Evolutionary conservation across 2,113 vertebrate species (phyloP).

Genomic region (Lampris incognitus): DNA sequence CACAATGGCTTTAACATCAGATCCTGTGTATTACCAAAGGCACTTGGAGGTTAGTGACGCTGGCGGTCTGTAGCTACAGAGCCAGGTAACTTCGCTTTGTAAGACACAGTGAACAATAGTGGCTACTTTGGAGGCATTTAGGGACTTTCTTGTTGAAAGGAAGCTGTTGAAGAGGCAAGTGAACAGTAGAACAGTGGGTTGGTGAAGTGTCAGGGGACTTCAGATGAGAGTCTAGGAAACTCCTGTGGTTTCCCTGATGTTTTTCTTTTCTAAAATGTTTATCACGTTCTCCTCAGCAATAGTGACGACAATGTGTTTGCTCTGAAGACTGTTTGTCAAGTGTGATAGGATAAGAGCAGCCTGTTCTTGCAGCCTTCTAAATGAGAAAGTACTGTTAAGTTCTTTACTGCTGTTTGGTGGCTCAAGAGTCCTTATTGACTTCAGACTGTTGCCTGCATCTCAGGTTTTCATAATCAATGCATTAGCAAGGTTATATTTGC

Average conservation of each 20-base stretch:
- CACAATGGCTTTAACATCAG: too few species aligned
- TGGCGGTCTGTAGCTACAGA: background rate
- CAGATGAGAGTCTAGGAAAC: constrained; percentile 38
- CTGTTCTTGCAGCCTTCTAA: too few species aligned
- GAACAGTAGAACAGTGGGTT: constrained; percentile 43
- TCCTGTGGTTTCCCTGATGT: constrained; percentile 36
- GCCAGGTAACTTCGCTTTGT: background rate
- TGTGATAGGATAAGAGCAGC: too few species aligned
- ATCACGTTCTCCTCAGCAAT: constrained; percentile 6
- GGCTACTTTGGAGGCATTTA: background rate
- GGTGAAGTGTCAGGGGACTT: constrained; percentile 40
- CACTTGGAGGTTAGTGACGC: background rate
- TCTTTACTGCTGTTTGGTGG: too few species aligned
- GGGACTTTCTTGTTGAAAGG: constrained; percentile 6
- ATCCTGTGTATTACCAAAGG: too few species aligned
- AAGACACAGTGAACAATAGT: background rate
- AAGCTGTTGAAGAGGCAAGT: constrained; percentile 21
- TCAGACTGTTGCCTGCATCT: too few species aligned
- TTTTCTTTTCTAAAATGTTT: constrained; percentile 38
- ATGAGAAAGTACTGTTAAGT: too few species aligned
- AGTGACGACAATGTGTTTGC: constrained; percentile 1
- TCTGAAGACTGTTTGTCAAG: constrained; percentile 9
- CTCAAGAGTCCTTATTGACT: too few species aligned
- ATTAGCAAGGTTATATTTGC: too few species aligned
- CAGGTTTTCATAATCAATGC: too few species aligned